Evolutionary conservation across 2,888 invertebrate genomes (phyloP), one percentile per base, ranked within the genome.

Genomic region (Antitype chi): DNA sequence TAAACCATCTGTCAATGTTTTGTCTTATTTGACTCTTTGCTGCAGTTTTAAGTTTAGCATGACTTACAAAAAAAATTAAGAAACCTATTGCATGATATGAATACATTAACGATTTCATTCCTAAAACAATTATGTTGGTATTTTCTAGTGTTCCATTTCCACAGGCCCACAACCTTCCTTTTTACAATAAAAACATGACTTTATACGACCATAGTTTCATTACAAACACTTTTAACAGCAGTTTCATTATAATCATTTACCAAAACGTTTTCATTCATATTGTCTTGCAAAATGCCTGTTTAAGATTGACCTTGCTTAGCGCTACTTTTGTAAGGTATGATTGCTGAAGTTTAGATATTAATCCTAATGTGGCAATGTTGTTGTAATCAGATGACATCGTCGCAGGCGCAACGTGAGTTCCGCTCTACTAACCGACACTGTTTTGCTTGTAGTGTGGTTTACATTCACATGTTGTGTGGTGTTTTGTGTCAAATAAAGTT

Each of bases 271-370:
- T 86, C 74, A 90, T 89, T 86, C 78, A 84, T 76, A 75, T 85
- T 85, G 78, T 88, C 76, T 89, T 88, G 84, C 89, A 88, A 89
- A 89, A 87, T 67, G 74, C 23, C 76, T 83, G 85, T 86, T 85
- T 89, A 90, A 88, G 80, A 85, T 78, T 87, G 93, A 93, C 95
- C 95, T 95, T 95, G 94, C 84, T 85, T 86, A 80, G 83, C 88
- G 88, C 88, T 88, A 88, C 89, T 90, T 92, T 89, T 90, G 91
- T 93, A 92, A 93, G 86, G 78, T 87, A 74, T 91, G 90, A 91
- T 92, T 93, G 93, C 94, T 91, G 92, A 92, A 93, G 92, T 91
- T 92, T 89, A 93, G 94, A 94, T 94, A 94, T 94, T 94, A 94
- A 94, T 94, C 93, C 94, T 89, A 86, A 90, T 93, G 94, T 91